Conservation (phyloP, 2,113 vertebrate genomes). For the Brachirus orientalis region DNA sequence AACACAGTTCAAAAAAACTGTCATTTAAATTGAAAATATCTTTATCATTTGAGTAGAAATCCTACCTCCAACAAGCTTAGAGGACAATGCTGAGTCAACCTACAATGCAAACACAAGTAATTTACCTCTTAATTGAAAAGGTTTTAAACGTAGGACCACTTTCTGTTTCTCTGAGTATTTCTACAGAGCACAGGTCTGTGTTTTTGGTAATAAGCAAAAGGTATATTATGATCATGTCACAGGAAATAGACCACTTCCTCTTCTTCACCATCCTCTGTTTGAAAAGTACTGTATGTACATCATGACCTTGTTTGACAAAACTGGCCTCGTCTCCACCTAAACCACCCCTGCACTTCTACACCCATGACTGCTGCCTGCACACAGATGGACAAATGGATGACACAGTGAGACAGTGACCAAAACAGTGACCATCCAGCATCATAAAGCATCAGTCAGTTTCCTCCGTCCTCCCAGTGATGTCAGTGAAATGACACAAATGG, state of each 20-base stretch:
- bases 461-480: background rate
- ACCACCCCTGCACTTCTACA: fast-evolving
- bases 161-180: background rate
- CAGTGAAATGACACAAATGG: background rate
- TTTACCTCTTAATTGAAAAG: background rate
- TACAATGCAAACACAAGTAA: conserved; percentile 24
- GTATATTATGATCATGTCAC: background rate
- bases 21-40: background rate
- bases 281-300: too few relatives aligned
- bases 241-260: conserved; percentile 51
- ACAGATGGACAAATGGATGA: too few relatives aligned
- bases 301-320: too few relatives aligned
- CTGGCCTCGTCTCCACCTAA: background rate
- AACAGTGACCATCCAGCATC: too few relatives aligned
- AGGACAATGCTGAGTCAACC: background rate
- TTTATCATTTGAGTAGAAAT: background rate
- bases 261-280: background rate
- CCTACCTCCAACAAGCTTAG: conserved; percentile 45
- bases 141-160: background rate
- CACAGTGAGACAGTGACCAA: too few relatives aligned
- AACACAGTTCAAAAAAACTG: too few relatives aligned
- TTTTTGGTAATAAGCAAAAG: background rate
- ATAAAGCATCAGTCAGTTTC: too few relatives aligned
- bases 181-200: background rate
- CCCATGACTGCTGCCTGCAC: background rate